These are phyloP conservation scores for Bettongia penicillata DNA, from an alignment of 2,113 vertebrate genomes.

Conservation along the genomic window DNA sequence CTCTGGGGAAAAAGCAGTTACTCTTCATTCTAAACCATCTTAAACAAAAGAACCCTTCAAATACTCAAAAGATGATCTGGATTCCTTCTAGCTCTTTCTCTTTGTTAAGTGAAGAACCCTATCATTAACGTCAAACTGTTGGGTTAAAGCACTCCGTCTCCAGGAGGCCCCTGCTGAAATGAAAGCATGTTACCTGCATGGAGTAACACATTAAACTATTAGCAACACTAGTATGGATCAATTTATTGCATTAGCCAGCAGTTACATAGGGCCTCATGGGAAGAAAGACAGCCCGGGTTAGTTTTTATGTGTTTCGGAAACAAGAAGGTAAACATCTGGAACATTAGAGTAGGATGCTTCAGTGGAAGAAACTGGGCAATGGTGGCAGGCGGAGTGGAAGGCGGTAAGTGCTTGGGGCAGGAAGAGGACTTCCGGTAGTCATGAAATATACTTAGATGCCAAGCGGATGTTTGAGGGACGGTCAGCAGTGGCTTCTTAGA, in stretches of 20 bases:
- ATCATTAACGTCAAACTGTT: not conserved
- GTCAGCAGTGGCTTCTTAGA: not conserved
- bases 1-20: not conserved
- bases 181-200: not conserved
- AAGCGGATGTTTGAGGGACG: not conserved
- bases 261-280: not conserved
- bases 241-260: not conserved
- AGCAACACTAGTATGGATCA: not conserved
- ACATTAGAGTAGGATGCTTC: not conserved
- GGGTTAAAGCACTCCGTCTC: not conserved
- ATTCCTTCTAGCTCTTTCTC: not conserved
- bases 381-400: not conserved
- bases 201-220: not conserved
- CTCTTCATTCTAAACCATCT: not conserved
- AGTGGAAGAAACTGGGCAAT: not conserved
- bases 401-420: not conserved
- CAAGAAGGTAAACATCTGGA: not conserved
- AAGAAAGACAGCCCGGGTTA: not conserved
- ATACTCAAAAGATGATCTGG: not conserved
- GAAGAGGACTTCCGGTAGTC: not conserved
- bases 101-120: not conserved
- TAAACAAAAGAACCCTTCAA: not conserved
- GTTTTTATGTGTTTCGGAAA: not conserved
- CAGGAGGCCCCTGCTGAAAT: not conserved
- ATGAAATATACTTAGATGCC: not conserved